These are phyloP conservation scores for Acipenser ruthenus DNA, from an alignment of 2,797 vertebrate species.

Conservation along the genomic window DNA sequence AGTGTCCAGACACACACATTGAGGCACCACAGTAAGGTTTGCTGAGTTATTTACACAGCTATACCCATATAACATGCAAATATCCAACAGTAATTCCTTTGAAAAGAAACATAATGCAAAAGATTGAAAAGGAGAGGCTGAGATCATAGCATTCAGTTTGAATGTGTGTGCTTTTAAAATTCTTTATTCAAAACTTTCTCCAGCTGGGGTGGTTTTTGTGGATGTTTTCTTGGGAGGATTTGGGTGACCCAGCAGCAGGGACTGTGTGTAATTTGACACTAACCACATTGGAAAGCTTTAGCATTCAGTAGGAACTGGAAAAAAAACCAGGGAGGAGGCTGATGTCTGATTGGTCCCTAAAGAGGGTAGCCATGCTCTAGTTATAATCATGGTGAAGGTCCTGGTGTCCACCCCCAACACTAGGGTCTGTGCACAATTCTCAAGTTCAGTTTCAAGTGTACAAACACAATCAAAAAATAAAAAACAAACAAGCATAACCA, in stretches of 20 bases:
- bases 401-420: not conserved
- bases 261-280: conserved; percentile 17
- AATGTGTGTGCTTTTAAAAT: not conserved
- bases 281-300: conserved; percentile 5
- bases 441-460: conserved; percentile 8
- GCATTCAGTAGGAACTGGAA: not conserved
- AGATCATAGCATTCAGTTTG: too few relatives aligned
- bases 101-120: too few relatives aligned
- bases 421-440: conserved; percentile 13
- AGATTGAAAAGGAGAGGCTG: too few relatives aligned
- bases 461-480: not conserved
- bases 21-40: too few relatives aligned
- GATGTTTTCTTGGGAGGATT: too few relatives aligned
- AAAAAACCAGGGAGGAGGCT: conserved; percentile 2
- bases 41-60: too few relatives aligned
- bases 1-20: too few relatives aligned
- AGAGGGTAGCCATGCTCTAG: not conserved
- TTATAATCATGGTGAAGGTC: too few relatives aligned
- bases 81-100: too few relatives aligned
- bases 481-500: too few relatives aligned
- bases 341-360: conserved; percentile 15
- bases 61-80: too few relatives aligned
- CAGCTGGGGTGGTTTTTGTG: not conserved
- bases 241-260: not conserved
- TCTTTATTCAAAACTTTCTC: not conserved